Conservation (phyloP, 2,113 vertebrate species). For the Scatophagus argus region DNA sequence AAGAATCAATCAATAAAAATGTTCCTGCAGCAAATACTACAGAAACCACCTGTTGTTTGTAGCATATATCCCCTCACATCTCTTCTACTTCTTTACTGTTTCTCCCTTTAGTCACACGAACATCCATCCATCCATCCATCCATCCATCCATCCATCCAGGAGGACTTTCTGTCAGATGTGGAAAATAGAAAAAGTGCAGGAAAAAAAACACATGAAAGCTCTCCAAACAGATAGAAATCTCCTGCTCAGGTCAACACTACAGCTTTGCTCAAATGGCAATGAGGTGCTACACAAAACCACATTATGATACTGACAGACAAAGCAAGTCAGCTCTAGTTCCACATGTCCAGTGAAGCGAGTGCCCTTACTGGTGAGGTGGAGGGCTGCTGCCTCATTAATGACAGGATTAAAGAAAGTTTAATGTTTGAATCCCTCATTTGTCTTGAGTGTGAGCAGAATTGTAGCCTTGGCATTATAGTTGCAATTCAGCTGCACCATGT, state of each 20-base stretch:
- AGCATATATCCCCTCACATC: not conserved
- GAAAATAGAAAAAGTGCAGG: not conserved
- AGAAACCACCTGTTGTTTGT: not conserved
- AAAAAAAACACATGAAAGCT: not conserved
- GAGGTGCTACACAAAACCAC: conserved; percentile 32
- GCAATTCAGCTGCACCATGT: not conserved
- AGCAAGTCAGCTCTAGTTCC: conserved; percentile 40
- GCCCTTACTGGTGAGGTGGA: conserved; percentile 42
- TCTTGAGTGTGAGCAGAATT: conserved; percentile 53
- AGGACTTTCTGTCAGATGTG: no score
- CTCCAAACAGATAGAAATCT: conserved; percentile 1
- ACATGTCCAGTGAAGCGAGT: conserved; percentile 57
- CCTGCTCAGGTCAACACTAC: not conserved
- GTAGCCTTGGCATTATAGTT: not conserved
- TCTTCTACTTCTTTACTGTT: not conserved
- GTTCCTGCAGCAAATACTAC: not conserved
- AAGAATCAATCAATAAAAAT: conserved; percentile 3
- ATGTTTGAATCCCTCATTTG: conserved; percentile 49
- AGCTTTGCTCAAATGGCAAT: conserved; percentile 5
- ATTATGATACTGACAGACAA: conserved; percentile 53
- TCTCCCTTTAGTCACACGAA: not conserved
- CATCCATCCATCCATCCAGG: no score
- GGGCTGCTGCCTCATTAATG: conserved; percentile 65
- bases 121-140: no score
- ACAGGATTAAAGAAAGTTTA: conserved; percentile 58